A percentile compares a stretch with the other conserved stretches of the same genome.
phyloP scores from a whole-genome alignment of 1,140 invertebrate genomes.

The Zeugodacus cucurbitae region DNA sequence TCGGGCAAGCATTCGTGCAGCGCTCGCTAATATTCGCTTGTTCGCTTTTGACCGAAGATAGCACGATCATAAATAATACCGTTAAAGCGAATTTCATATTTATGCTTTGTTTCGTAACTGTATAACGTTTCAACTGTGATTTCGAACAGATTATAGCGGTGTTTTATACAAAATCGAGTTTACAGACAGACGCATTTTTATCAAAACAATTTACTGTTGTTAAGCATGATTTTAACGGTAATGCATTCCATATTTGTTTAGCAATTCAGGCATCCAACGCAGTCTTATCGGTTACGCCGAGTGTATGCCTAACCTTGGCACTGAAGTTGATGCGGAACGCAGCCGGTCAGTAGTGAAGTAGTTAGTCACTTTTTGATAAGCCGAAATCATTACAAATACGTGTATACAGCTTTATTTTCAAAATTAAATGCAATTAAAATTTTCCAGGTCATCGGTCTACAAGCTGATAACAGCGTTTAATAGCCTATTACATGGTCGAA shows the following conservation, averaged over 20 bases:
- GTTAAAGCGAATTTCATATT: background rate
- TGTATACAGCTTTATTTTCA: background rate
- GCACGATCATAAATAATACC: background rate
- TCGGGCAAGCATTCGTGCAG: slow-evolving; percentile 33
- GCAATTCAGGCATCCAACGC: background rate
- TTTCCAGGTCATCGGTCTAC: background rate
- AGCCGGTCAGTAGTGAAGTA: background rate
- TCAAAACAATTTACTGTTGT: background rate
- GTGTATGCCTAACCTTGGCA: background rate
- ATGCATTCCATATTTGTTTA: background rate
- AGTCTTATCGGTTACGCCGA: slow-evolving; percentile 16
- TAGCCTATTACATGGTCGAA: background rate
- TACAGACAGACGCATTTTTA: background rate
- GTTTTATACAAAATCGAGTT: background rate
- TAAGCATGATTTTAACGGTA: background rate
- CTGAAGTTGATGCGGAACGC: background rate
- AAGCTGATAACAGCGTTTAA: background rate
- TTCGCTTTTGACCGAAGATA: background rate
- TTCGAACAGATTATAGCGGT: background rate
- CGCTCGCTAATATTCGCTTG: background rate
- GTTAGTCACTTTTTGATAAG: background rate
- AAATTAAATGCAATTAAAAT: background rate
- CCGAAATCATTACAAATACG: background rate
- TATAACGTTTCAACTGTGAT: background rate
- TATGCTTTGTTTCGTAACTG: background rate